Percentiles rank a stretch among this genome's conserved stretches.
Evolutionary conservation across 2,888 invertebrate genomes (phyloP).

Genomic region (Ernsta delagoae): DNA sequence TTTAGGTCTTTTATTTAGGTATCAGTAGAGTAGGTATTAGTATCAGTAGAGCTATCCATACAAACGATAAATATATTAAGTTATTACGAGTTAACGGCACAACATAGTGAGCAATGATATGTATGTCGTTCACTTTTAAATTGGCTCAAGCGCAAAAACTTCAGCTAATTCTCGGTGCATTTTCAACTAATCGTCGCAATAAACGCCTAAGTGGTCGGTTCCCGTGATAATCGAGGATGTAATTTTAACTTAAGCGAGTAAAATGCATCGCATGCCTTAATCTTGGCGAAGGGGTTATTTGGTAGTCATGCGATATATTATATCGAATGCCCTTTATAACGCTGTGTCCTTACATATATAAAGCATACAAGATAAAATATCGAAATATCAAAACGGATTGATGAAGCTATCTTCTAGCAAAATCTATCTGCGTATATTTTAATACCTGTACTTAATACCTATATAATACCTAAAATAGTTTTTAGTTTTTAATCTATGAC

Average conservation of each 20-base stretch:
- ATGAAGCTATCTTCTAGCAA: too few species aligned
- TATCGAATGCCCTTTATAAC: neutral
- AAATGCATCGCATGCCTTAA: constrained; percentile 58
- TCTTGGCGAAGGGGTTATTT: constrained; percentile 49
- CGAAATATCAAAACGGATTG: too few species aligned
- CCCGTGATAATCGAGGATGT: constrained; percentile 70
- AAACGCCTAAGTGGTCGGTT: constrained; percentile 59
- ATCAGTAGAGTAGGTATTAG: too few species aligned
- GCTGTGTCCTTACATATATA: too few species aligned
- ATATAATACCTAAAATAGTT: too few species aligned
- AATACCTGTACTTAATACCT: too few species aligned
- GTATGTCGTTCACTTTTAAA: constrained; percentile 28
- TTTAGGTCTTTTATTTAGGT: too few species aligned
- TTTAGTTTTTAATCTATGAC: too few species aligned
- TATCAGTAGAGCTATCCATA: too few species aligned
- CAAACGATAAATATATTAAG: constrained; percentile 5
- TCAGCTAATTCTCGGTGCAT: constrained; percentile 57
- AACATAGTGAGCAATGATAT: neutral
- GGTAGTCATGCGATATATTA: constrained; percentile 41
- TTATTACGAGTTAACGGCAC: constrained; percentile 15
- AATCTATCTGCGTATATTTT: too few species aligned
- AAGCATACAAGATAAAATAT: too few species aligned
- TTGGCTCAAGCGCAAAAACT: constrained; percentile 47
- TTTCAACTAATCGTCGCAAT: constrained; percentile 71
- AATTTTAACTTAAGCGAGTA: constrained; percentile 62